These are phyloP conservation scores for Strix aluco DNA, from an alignment of 2,113 vertebrate species.

Conservation along the genomic window DNA sequence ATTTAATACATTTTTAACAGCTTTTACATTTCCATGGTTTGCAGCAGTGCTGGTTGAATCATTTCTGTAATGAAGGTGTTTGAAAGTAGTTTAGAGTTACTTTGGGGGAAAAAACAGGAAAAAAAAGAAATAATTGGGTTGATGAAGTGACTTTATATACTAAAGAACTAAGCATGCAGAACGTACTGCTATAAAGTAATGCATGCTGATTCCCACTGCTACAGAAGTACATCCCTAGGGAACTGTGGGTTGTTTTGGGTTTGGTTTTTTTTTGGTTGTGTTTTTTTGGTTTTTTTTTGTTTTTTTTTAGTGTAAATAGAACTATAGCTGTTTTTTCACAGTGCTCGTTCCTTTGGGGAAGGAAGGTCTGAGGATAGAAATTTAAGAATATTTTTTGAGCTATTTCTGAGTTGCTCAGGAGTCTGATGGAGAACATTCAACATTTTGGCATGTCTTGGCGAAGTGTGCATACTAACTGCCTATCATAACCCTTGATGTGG, in stretches of 20 bases:
- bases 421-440: neutral
- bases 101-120: neutral
- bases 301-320: neutral
- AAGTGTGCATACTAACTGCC: neutral
- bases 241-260: neutral
- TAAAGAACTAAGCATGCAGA: conserved; percentile 21
- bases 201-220: neutral
- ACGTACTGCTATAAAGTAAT: neutral
- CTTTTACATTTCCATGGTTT: conserved; percentile 45
- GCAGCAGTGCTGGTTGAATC: conserved; percentile 37
- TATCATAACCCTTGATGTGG: neutral
- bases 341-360: neutral
- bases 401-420: neutral
- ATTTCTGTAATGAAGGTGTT: conserved; percentile 54
- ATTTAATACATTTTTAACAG: conserved; percentile 66
- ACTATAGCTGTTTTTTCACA: neutral
- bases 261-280: neutral
- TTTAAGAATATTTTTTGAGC: neutral
- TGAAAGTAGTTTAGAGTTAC: conserved; percentile 52
- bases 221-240: neutral
- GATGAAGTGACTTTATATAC: conserved; percentile 50
- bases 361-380: neutral
- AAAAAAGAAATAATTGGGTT: conserved; percentile 33
- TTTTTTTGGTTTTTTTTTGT: neutral
- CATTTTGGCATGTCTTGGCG: neutral